Base-by-base conservation (phyloP, 2,113 vertebrate genomes). In the Lophura nycthemera region DNA sequence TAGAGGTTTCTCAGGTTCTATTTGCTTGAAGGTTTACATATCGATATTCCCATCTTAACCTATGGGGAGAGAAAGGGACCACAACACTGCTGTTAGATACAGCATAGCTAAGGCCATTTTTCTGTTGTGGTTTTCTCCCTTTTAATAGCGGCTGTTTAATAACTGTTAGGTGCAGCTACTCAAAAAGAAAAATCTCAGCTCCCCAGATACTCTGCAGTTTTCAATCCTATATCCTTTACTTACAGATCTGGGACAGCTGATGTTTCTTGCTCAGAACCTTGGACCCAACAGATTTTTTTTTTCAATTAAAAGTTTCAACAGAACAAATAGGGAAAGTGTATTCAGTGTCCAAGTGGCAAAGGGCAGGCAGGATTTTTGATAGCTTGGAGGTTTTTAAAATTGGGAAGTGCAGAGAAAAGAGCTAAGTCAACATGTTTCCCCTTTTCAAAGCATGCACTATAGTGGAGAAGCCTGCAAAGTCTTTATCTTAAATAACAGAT, bases 361-460 rank as follows among this genome's bases (percentile, higher is more conserved):
- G 42, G 0, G 4, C 30, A 69, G 0, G 4, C 30, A 69, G 11
- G 10, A 25, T 57, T 77, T 81, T 71, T 43, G 13, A 67, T 67
- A 95, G 71, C 18, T 27, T 4, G 1, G 30, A 73, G 40, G 8
- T 30, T 10, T 85, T 13, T 30, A 42, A 36, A 63, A 71, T 30
- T 6, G 57, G 32, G 52, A 88, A 69, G 11, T 29, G 13, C 1
- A 52, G 30, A 54, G 27, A 17, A 11, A 45, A 29, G 54, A 24
- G 0, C 30, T 12, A 9, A 73, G 25, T 43, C 36, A 47, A 38
- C 8, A 19, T 4, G 47, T 42, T 21, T 0, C 1, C 5, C 4
- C 10, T 13, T 16, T 24, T 0, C 13, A 16, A 85, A 72, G 24
- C 7, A 34, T 15, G 21, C 5, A 10, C 9, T 34, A 0, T 30